phyloP scores from a whole-genome alignment of 2,888 invertebrate species.

The Drosophila paranaensis region DNA sequence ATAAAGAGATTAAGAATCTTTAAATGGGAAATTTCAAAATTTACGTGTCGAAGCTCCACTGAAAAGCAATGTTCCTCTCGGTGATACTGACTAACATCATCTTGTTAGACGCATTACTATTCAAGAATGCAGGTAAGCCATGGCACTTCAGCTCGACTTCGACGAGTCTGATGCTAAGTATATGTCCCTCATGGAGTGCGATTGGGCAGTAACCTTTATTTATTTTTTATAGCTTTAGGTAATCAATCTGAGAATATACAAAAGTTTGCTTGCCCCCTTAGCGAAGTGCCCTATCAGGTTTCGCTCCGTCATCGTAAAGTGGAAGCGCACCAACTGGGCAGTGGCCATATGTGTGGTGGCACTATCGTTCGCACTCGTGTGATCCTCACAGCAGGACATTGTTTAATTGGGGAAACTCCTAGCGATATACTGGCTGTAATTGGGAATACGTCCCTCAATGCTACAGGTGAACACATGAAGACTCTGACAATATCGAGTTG shows the following conservation, averaged over 20 bases:
- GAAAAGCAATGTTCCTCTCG: not conserved
- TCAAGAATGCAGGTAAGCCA: not conserved
- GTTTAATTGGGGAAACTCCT: rapidly evolving
- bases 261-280: not conserved
- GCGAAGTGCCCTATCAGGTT: not conserved
- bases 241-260: not conserved
- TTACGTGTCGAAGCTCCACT: too few species aligned
- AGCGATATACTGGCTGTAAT: rapidly evolving
- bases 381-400: not conserved
- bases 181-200: too few species aligned
- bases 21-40: not conserved
- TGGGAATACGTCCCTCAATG: not conserved
- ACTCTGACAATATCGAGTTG: not conserved
- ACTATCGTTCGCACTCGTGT: not conserved
- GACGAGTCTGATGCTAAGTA: too few species aligned
- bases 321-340: rapidly evolving
- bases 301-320: not conserved
- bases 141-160: too few species aligned
- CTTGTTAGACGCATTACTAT: not conserved
- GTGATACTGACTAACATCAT: not conserved
- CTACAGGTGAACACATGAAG: not conserved
- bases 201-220: not conserved
- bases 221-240: not conserved
- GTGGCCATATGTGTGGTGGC: not conserved
- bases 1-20: not conserved